phyloP scores from a whole-genome alignment of 1,140 invertebrate genomes.

The Drosophila saltans region DNA sequence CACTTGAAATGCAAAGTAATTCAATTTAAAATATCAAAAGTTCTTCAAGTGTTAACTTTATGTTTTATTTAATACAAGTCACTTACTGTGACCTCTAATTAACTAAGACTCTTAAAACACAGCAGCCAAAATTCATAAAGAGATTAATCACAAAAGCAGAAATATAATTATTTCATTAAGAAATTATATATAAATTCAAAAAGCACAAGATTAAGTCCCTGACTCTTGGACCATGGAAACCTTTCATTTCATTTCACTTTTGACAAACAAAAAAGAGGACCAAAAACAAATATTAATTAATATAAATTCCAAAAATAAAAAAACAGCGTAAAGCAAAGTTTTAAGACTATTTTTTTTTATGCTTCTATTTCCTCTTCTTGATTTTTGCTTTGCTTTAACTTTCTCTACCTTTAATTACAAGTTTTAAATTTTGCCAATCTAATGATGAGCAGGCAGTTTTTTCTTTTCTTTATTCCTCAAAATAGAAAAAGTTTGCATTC shows the following conservation, averaged over 20 bases:
- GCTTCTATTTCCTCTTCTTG: not conserved
- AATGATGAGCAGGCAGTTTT: conserved; percentile 43
- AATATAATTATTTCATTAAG: conserved; percentile 58
- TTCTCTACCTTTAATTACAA: conserved; percentile 74
- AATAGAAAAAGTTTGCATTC: conserved; percentile 68
- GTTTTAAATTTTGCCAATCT: conserved; percentile 26
- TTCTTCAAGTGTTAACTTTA: not conserved
- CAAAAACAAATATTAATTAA: conserved; percentile 72
- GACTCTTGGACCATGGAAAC: conserved; percentile 36
- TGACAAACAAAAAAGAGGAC: conserved; percentile 35
- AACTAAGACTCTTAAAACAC: conserved; percentile 44
- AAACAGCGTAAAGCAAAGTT: conserved; percentile 46
- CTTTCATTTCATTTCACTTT: conserved; percentile 28
- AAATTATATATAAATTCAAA: conserved; percentile 29
- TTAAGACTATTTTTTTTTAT: conserved; percentile 40
- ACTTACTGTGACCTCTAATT: conserved; percentile 43
- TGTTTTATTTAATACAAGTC: conserved; percentile 37
- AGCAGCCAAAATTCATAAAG: not conserved
- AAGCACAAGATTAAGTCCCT: conserved; percentile 1
- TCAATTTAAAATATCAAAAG: conserved; percentile 2
- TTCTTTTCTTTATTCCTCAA: conserved; percentile 23
- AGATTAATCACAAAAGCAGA: conserved; percentile 34
- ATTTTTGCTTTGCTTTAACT: conserved; percentile 32
- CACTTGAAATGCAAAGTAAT: too few relatives aligned
- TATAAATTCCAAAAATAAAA: conserved; percentile 64